Evolutionary conservation across 2,113 vertebrate species (phyloP).

Genomic region (Balaenoptera acutorostrata): DNA sequence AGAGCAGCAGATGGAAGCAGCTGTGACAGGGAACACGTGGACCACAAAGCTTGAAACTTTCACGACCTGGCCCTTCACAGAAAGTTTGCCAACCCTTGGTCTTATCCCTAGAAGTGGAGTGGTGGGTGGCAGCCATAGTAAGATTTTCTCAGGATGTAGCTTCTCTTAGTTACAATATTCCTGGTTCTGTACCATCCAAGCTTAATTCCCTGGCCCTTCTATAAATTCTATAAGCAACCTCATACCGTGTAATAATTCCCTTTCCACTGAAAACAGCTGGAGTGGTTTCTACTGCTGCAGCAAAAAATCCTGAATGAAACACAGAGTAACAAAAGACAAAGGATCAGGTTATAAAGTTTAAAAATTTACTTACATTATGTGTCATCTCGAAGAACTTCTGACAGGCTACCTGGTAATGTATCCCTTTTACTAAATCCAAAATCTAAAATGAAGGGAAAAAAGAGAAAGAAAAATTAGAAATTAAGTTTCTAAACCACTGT

Average conservation of each 20-base stretch:
- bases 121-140: not conserved
- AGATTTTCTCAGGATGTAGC: not conserved
- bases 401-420: conserved; percentile 97
- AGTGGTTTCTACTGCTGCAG: not conserved
- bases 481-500: not conserved
- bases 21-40: not conserved
- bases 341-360: conserved; percentile 60
- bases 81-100: not conserved
- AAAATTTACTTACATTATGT: conserved; percentile 90
- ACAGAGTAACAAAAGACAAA: conserved; percentile 49
- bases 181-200: not conserved
- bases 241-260: not conserved
- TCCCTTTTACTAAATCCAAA: conserved; percentile 95
- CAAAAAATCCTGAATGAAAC: not conserved
- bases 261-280: not conserved
- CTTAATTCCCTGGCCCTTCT: not conserved
- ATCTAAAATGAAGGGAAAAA: conserved; percentile 81
- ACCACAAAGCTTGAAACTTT: not conserved
- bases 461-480: not conserved
- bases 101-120: not conserved
- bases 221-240: not conserved
- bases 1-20: not conserved
- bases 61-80: not conserved
- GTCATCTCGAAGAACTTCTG: conserved; percentile 98
- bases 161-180: not conserved